phyloP scores from a whole-genome alignment of 2,797 vertebrate species.

The Myotis planiceps region DNA sequence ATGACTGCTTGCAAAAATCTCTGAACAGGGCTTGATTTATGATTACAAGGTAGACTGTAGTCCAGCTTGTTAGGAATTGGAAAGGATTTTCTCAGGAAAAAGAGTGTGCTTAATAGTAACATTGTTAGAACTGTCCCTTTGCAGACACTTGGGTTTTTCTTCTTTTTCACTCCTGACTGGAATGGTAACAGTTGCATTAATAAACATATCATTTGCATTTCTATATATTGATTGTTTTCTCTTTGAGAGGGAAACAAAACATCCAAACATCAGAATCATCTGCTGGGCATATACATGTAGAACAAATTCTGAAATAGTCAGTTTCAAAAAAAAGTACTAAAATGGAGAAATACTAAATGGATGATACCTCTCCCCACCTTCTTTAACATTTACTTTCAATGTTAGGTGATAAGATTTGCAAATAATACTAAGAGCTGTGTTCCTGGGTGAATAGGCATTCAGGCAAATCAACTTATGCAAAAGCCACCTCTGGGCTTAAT shows the following conservation, averaged over 20 bases:
- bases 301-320: background rate
- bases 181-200: background rate
- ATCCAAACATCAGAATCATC: conserved; percentile 18
- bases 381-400: conserved; percentile 69
- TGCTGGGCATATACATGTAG: background rate
- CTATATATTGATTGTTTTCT: background rate
- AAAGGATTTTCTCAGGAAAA: conserved; percentile 30
- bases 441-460: conserved; percentile 84
- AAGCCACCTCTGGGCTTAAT: conserved; percentile 87
- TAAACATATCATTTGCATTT: conserved; percentile 44
- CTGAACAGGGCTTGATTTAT: background rate
- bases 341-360: conserved; percentile 9
- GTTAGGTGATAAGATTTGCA: conserved; percentile 75
- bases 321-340: conserved; percentile 29
- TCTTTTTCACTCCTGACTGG: background rate
- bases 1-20: conserved; percentile 33
- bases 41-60: background rate
- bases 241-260: background rate
- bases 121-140: background rate
- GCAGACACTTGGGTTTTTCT: background rate
- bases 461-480: conserved; percentile 87
- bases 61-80: background rate
- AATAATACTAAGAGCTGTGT: conserved; percentile 73
- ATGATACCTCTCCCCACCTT: background rate
- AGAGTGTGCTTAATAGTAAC: background rate